Conservation (phyloP, 2,113 vertebrate genomes). For the Scophthalmus maximus region DNA sequence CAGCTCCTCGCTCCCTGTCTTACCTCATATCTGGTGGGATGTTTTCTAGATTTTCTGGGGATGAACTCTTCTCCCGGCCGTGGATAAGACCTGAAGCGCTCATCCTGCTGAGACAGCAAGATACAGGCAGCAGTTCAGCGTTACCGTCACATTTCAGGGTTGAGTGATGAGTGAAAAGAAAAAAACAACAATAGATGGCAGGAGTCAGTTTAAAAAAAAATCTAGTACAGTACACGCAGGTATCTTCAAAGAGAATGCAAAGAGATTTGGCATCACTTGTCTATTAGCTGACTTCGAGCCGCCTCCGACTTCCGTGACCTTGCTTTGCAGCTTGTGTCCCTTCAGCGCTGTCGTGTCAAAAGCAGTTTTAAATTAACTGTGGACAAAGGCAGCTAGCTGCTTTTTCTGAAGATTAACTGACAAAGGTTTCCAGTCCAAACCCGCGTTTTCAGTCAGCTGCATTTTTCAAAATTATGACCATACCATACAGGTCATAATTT, state of each 20-base stretch:
- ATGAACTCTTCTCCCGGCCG: constrained; percentile 87
- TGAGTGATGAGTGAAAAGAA: constrained; percentile 15
- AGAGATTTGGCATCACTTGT: constrained; percentile 13
- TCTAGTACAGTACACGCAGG: no score
- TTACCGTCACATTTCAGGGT: constrained; percentile 45
- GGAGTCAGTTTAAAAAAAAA: no score
- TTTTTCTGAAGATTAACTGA: no score
- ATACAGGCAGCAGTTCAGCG: constrained; percentile 33
- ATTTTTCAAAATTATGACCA: background rate
- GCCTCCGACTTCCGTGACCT: constrained; percentile 19
- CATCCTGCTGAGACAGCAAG: constrained; percentile 80
- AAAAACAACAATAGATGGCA: constrained; percentile 13
- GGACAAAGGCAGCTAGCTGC: constrained; percentile 4
- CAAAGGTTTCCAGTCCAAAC: no score
- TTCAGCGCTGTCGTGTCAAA: constrained; percentile 19
- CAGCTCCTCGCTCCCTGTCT: constrained; percentile 15
- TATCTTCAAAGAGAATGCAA: no score
- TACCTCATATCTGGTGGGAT: constrained; percentile 96
- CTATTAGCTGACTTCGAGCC: constrained; percentile 21
- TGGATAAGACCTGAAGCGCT: constrained; percentile 86
- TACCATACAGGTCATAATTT: background rate
- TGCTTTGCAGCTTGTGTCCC: constrained; percentile 36
- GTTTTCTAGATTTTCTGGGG: constrained; percentile 88
- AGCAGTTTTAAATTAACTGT: constrained; percentile 16
- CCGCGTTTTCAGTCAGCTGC: no score